Evolutionary conservation across 2,888 invertebrate species (phyloP).

Genomic region (Drosophila diplacantha): DNA sequence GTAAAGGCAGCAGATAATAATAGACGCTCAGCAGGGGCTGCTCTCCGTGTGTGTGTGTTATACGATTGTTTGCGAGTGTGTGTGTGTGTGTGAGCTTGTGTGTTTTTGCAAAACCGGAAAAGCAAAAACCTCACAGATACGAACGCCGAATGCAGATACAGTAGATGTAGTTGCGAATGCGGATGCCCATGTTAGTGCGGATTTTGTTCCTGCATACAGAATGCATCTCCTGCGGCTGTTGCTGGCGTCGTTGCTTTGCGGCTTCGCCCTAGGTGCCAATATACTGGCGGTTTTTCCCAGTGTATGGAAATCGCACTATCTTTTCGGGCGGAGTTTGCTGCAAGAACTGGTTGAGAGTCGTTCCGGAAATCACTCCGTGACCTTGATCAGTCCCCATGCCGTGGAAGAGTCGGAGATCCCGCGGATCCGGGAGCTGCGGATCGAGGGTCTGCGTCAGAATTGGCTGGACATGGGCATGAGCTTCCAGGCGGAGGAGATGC

Average conservation of each 20-base stretch:
- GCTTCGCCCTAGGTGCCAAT: slow-evolving; percentile 63
- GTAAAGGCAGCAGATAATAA: slow-evolving; percentile 55
- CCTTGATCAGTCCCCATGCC: slow-evolving; percentile 73
- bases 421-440: slow-evolving; percentile 72
- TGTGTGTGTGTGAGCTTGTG: slow-evolving; percentile 19
- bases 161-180: slow-evolving; percentile 11
- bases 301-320: slow-evolving; percentile 76
- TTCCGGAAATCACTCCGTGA: slow-evolving; percentile 74
- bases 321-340: slow-evolving; percentile 73
- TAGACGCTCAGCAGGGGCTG: slow-evolving; percentile 36
- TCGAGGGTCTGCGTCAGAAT: slow-evolving; percentile 72
- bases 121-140: slow-evolving; percentile 34
- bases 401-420: slow-evolving; percentile 36
- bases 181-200: slow-evolving; percentile 8
- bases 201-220: slow-evolving; percentile 13
- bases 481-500: slow-evolving; percentile 73
- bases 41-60: slow-evolving; percentile 2
- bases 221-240: slow-evolving; percentile 58
- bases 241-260: slow-evolving; percentile 43
- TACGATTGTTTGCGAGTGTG: slow-evolving; percentile 5
- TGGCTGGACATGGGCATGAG: slow-evolving; percentile 76
- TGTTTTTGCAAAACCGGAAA: slow-evolving; percentile 53
- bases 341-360: slow-evolving; percentile 65
- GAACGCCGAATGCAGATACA: slow-evolving; percentile 31
- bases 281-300: slow-evolving; percentile 76